These are phyloP conservation scores for Poeciliopsis turneri DNA, from an alignment of 2,797 vertebrate species.

Conservation along the genomic window DNA sequence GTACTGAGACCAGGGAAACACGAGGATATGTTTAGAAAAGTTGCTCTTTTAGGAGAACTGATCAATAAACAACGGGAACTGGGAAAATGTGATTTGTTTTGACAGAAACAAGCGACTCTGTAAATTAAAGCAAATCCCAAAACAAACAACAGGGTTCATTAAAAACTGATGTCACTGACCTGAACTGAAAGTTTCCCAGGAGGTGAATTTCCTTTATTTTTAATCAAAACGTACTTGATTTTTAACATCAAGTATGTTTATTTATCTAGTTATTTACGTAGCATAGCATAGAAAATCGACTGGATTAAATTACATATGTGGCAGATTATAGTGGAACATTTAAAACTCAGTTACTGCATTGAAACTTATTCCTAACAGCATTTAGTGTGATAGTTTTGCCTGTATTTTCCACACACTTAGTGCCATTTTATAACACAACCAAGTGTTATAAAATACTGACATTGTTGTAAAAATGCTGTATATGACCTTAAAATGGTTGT, in stretches of 20 bases:
- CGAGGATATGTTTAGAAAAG: neutral
- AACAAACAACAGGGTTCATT: neutral
- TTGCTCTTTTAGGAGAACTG: neutral
- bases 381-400: too few species aligned
- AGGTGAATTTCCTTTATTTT: neutral
- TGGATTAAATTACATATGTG: neutral
- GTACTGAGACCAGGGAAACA: neutral
- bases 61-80: neutral
- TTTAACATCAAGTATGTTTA: too few species aligned
- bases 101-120: neutral
- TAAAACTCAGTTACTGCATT: too few species aligned
- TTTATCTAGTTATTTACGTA: neutral
- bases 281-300: neutral
- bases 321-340: too few species aligned
- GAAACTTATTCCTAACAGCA: too few species aligned
- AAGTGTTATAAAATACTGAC: too few species aligned
- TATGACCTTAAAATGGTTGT: too few species aligned
- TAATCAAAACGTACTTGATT: too few species aligned
- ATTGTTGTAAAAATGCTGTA: too few species aligned
- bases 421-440: too few species aligned
- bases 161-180: neutral
- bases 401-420: too few species aligned
- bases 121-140: neutral
- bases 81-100: neutral
- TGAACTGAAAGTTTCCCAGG: neutral